Conservation (phyloP, 2,113 vertebrate genomes). For the Tyrannus savana region DNA sequence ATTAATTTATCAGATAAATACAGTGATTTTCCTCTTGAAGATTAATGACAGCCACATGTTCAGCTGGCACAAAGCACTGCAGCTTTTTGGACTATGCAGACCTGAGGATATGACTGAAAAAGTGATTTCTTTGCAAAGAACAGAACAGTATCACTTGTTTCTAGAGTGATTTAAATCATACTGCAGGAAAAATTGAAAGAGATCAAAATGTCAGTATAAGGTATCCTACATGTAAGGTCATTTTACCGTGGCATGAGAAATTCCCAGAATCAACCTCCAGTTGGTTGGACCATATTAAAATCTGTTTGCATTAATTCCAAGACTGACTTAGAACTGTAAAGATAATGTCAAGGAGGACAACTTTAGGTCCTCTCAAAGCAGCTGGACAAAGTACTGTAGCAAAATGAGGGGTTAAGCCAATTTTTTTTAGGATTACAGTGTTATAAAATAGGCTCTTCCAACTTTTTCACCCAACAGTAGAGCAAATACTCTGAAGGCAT, state of each 20-base stretch:
- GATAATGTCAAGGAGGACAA: neutral
- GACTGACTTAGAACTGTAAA: neutral
- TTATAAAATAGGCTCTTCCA: neutral
- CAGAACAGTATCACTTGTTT: neutral
- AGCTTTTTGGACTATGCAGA: neutral
- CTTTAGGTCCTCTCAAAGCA: neutral
- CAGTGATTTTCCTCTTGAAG: neutral
- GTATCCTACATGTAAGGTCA: neutral
- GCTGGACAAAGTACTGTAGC: neutral
- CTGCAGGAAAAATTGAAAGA: neutral
- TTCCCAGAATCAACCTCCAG: neutral
- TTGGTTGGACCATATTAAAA: neutral
- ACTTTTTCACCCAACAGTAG: neutral
- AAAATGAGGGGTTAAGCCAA: neutral
- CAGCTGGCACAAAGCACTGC: neutral
- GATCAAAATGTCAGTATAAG: neutral
- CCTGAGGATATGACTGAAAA: neutral
- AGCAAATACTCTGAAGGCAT: constrained; percentile 5
- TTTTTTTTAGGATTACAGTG: neutral
- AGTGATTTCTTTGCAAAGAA: neutral
- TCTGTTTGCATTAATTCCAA: neutral
- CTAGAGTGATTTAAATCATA: neutral
- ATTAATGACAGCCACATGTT: neutral
- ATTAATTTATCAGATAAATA: constrained; percentile 6
- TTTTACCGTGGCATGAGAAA: neutral